Evolutionary conservation across 2,888 invertebrate species (phyloP), one percentile per base, ranked within the genome.

Genomic region (Podabrus alpinus): DNA sequence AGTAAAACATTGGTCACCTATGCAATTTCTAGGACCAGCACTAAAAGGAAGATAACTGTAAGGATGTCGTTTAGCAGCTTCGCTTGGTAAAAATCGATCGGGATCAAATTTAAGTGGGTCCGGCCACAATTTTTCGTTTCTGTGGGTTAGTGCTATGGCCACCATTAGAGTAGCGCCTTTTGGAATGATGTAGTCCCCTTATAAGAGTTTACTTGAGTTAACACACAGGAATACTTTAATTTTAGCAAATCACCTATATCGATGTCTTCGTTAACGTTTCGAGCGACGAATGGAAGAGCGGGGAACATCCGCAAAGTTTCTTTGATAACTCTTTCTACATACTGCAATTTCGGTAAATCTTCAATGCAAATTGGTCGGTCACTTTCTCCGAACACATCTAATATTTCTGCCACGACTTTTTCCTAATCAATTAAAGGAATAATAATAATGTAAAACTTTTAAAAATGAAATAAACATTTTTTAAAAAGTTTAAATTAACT

Each of bases 91-190:
- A n/a, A n/a, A n/a, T n/a, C n/a, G n/a, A n/a, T n/a, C n/a, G n/a
- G n/a, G n/a, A n/a, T n/a, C n/a, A n/a, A n/a, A n/a, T n/a, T n/a
- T n/a, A n/a, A n/a, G n/a, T n/a, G n/a, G n/a, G n/a, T n/a, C n/a
- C n/a, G n/a, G 90, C 89, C 90, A 92, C 71, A 89, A 85, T 73
- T 84, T 83, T 77, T 88, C 87, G 45, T 90, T 89, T 62, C 89
- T 85, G 78, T 92, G 91, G 71, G 88, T 85, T 71, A 84, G 81
- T 79, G 87, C 87, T 0, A 88, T 84, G 13, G 86, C 71, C 7
- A 90, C 83, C 3, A 86, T 89, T 68, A 88, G 86, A 0, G 88
- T 86, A 61, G 70, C 15, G 1, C 66, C 66, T 66, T 17, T 21
- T 15, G 66, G 66, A 4, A 66, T 17, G 21, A 21, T 16, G 21